Evolutionary conservation across 2,797 vertebrate genomes (phyloP), one percentile per base, ranked within the genome.

Genomic region (Harpia harpyja): DNA sequence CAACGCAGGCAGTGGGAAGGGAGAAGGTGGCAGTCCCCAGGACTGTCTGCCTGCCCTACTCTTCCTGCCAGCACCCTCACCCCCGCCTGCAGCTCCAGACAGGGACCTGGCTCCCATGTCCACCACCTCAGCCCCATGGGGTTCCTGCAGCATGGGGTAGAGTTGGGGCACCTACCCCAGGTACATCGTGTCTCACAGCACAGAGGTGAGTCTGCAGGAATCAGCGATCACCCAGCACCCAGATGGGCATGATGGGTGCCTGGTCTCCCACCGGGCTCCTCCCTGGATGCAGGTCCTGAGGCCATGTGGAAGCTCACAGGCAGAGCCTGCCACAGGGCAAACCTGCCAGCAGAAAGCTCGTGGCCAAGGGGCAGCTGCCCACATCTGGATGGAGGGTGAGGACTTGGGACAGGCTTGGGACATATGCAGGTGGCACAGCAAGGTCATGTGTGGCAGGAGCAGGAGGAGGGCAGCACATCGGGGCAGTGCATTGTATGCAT

Each of bases 11-110:
- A 23, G 35, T n/a, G 18, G 11, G 46, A 33, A 69, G 14, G 37
- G 27, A 60, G 27, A 60, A 69, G 17, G 12, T 49, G 23, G 3
- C 0, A 0, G 30, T 72, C 23, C 16, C 60, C 2, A 3, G 15
- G 8, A 11, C 7, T 6, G 9, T 44, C 59, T 72, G 27, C 32
- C 39, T 48, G 41, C 19, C 32, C 23, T 80, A 21, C 33, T 23
- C 23, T 60, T 56, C 25, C 30, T 41, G 41, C 17, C 37, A 68
- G 48, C 27, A 44, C 13, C 35, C 30, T 69, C 41, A 78, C 18
- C 30, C 17, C 33, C 44, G 9, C 30, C 37, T 46, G 23, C 74
- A 89, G n/a, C 37, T 73, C 51, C 88, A 56, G 51, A 20, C 12
- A 51, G 72, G 60, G 10, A 7, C 44, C 51, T 14, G 13, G 32